Conservation (phyloP, 2,113 vertebrate species). For the Oryzias javanicus region DNA sequence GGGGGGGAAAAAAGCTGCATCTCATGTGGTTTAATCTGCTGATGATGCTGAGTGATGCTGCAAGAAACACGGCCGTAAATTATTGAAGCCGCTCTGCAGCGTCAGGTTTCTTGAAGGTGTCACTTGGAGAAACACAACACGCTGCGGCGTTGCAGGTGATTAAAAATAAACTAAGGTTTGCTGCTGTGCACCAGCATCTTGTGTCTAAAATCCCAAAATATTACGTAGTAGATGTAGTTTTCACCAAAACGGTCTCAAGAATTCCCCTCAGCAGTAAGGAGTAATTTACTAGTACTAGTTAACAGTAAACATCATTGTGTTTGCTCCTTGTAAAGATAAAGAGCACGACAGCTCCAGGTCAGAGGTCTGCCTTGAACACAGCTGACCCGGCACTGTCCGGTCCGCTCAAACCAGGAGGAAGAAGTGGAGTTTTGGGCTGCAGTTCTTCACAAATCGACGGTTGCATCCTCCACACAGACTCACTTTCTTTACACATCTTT, state of each 20-base stretch:
- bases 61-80: slow-evolving; percentile 26
- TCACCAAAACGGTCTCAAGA: too few relatives aligned
- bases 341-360: slow-evolving; percentile 60
- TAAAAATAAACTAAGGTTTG: neutral
- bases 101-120: neutral
- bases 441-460: neutral
- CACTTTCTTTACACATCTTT: slow-evolving; percentile 43
- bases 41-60: slow-evolving; percentile 16
- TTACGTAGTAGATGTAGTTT: too few relatives aligned
- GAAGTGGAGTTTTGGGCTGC: too few relatives aligned
- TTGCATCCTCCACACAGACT: slow-evolving; percentile 35
- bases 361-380: slow-evolving; percentile 31
- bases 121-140: neutral
- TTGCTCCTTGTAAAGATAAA: slow-evolving; percentile 41
- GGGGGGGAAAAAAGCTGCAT: slow-evolving; percentile 10
- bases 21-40: slow-evolving; percentile 15
- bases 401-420: neutral
- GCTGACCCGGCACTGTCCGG: neutral
- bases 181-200: too few relatives aligned
- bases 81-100: slow-evolving; percentile 22
- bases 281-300: slow-evolving; percentile 33
- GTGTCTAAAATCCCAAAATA: too few relatives aligned
- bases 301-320: slow-evolving; percentile 21
- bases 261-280: neutral
- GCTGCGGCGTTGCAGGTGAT: neutral